A percentile compares a stretch with the other conserved stretches of the same genome.
These are phyloP conservation scores for Rhyacophila brunnea DNA, from an alignment of 1,140 invertebrate genomes.

Conservation along the genomic window DNA sequence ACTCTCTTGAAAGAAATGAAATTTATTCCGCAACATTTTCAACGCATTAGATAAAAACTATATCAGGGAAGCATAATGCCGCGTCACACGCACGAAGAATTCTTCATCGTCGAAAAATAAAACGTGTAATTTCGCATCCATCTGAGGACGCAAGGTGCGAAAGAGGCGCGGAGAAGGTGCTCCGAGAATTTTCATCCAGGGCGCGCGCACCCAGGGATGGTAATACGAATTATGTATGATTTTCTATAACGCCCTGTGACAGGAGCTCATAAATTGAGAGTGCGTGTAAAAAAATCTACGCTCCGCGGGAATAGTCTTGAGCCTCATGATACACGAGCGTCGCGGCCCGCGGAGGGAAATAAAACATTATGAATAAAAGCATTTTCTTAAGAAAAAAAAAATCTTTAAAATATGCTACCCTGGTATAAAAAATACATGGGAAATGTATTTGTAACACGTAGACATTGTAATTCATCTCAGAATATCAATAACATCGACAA, in stretches of 20 bases:
- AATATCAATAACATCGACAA: too few species aligned
- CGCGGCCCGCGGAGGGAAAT: slow-evolving; percentile 11
- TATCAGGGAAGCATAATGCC: too few species aligned
- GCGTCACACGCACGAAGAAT: too few species aligned
- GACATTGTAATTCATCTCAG: too few species aligned
- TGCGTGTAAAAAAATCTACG: slow-evolving; percentile 28
- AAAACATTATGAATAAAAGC: slow-evolving; percentile 26
- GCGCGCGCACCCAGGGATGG: not conserved
- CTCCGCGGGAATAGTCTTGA: slow-evolving; percentile 12
- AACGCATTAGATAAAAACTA: too few species aligned
- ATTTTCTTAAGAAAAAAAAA: slow-evolving; percentile 19
- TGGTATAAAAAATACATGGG: slow-evolving; percentile 4
- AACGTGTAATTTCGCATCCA: not conserved
- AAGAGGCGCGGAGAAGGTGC: not conserved
- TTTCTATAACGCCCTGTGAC: slow-evolving; percentile 35
- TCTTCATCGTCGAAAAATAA: not conserved
- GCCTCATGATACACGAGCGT: slow-evolving; percentile 20
- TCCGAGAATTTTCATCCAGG: not conserved
- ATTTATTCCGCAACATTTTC: too few species aligned
- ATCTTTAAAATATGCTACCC: not conserved
- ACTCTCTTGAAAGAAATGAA: too few species aligned
- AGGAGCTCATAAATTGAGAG: slow-evolving; percentile 32
- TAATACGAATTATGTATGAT: slow-evolving; percentile 36
- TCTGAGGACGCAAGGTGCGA: slow-evolving; percentile 3
- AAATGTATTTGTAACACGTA: slow-evolving; percentile 25